Conservation (phyloP, 2,888 invertebrate species). For the Cryptocephalus primarius region DNA sequence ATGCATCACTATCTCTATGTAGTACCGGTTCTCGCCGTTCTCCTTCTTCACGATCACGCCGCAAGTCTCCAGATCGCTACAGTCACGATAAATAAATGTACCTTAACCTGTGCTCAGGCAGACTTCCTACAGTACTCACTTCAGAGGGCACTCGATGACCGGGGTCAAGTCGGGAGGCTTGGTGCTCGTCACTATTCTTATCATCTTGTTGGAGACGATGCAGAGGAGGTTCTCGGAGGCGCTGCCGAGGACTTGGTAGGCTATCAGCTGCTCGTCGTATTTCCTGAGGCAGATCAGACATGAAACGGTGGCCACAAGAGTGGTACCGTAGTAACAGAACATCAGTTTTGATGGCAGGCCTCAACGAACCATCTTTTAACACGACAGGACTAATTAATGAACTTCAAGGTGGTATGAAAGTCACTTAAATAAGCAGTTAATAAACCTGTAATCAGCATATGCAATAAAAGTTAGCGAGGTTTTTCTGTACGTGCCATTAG, state of each 20-base stretch:
- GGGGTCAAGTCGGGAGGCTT: constrained; percentile 41
- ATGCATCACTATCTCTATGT: constrained; percentile 60
- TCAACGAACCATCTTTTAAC: too few relatives aligned
- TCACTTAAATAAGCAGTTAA: not conserved
- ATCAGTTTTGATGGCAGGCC: too few relatives aligned
- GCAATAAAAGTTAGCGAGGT: too few relatives aligned
- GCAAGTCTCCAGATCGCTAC: constrained; percentile 55
- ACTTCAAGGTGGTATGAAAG: not conserved
- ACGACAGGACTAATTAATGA: too few relatives aligned
- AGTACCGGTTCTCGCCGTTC: constrained; percentile 40
- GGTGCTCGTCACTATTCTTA: constrained; percentile 60
- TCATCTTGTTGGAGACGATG: constrained; percentile 62
- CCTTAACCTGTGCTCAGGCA: not conserved
- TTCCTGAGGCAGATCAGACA: constrained; percentile 35
- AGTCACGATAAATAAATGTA: constrained; percentile 8
- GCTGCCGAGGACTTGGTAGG: constrained; percentile 66
- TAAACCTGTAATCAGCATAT: too few relatives aligned
- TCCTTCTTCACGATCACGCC: constrained; percentile 44
- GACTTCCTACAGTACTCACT: constrained; percentile 32
- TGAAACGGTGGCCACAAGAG: too few relatives aligned
- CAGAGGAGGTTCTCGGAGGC: constrained; percentile 72
- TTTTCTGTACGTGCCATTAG: too few relatives aligned
- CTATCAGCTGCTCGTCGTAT: constrained; percentile 69
- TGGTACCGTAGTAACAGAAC: too few relatives aligned
- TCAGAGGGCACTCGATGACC: constrained; percentile 52